phyloP scores from a whole-genome alignment of 2,113 vertebrate species.

The Alces alces region DNA sequence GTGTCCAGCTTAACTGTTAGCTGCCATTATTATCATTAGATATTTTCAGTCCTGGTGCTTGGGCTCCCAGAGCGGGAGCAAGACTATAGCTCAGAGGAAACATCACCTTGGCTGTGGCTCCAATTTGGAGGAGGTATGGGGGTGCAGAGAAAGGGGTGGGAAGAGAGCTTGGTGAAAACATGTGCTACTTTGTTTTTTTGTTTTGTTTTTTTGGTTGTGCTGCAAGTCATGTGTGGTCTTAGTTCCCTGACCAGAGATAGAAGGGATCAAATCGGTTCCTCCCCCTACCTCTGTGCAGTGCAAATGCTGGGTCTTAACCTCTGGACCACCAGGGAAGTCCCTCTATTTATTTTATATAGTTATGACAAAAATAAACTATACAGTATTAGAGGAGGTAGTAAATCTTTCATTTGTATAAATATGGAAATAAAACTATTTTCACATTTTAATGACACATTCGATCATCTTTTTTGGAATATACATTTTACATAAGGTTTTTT shows the following conservation, averaged over 20 bases:
- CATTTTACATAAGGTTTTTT: background rate
- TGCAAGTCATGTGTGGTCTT: background rate
- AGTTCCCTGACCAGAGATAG: background rate
- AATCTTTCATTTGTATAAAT: background rate
- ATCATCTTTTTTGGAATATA: background rate
- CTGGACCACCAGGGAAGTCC: background rate
- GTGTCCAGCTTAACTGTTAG: background rate
- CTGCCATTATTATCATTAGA: background rate
- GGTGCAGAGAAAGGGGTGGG: background rate
- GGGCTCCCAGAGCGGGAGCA: background rate
- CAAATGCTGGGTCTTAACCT: background rate
- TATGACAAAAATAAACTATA: background rate
- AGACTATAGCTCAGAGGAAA: background rate
- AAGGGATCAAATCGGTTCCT: background rate
- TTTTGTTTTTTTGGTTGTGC: background rate
- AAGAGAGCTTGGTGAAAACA: background rate
- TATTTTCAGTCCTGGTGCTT: background rate
- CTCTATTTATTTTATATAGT: background rate
- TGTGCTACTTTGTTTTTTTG: background rate
- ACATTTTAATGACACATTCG: background rate
- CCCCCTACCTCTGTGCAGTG: background rate
- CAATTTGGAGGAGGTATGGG: background rate
- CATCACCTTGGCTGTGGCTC: background rate
- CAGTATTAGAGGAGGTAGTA: background rate
- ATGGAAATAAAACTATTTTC: background rate